A percentile compares a stretch with the other conserved stretches of the same genome.
phyloP scores from a whole-genome alignment of 2,888 invertebrate genomes.

The Pterostichus madidus region DNA sequence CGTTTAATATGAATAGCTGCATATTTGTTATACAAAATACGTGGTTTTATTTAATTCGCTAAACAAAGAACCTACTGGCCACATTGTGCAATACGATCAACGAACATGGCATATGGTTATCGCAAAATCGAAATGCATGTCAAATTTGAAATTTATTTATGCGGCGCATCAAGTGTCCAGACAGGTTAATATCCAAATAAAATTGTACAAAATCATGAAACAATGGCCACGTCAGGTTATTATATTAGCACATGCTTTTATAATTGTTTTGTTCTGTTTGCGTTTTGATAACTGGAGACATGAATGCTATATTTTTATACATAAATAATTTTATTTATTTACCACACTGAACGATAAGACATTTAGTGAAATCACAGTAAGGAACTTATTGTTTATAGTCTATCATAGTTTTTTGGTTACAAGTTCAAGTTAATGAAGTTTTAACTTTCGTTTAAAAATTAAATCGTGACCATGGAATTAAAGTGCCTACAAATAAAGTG shows the following conservation, averaged over 20 bases:
- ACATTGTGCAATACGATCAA: constrained; percentile 37
- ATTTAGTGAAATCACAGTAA: too few relatives aligned
- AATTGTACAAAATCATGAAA: constrained; percentile 49
- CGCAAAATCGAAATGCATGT: constrained; percentile 51
- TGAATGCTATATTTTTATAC: too few relatives aligned
- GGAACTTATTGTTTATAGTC: too few relatives aligned
- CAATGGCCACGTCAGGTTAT: constrained; percentile 44
- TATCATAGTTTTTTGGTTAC: too few relatives aligned
- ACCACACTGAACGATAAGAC: too few relatives aligned
- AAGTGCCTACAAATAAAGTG: too few relatives aligned
- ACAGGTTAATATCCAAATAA: constrained; percentile 64
- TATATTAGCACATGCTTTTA: constrained; percentile 11
- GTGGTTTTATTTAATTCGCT: constrained; percentile 43
- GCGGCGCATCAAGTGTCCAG: constrained; percentile 40
- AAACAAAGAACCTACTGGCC: constrained; percentile 35
- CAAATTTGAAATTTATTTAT: constrained; percentile 64
- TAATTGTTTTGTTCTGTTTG: background rate
- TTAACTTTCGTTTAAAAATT: too few relatives aligned
- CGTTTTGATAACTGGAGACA: constrained; percentile 6
- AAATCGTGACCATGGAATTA: too few relatives aligned
- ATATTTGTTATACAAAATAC: constrained; percentile 38
- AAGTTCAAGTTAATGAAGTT: too few relatives aligned
- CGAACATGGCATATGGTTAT: background rate
- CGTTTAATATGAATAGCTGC: constrained; percentile 37
- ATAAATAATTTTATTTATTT: too few relatives aligned